Percentiles rank a stretch among this genome's conserved stretches.
Evolutionary conservation across 2,888 invertebrate species (phyloP).

Genomic region (Temnothorax unifasciatus): DNA sequence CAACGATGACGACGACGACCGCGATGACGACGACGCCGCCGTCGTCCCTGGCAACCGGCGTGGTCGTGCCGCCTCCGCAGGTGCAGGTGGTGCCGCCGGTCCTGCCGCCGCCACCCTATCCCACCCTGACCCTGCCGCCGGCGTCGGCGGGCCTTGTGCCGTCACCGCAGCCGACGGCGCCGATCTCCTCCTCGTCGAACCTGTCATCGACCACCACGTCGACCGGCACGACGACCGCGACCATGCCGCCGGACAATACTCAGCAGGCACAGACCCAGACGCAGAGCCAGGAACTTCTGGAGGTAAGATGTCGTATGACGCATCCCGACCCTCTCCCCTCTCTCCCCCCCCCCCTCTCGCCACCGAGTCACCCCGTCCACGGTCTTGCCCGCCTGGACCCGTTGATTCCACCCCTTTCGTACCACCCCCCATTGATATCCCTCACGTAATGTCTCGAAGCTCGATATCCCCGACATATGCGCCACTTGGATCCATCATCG

Average conservation of each 20-base stretch:
- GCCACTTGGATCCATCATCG: constrained; percentile 63
- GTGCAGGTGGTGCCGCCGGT: constrained; percentile 64
- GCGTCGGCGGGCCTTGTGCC: constrained; percentile 59
- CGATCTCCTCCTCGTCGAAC: constrained; percentile 65
- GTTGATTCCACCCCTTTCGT: constrained; percentile 12
- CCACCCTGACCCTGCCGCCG: constrained; percentile 59
- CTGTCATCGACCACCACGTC: constrained; percentile 63
- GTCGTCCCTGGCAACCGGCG: constrained; percentile 53
- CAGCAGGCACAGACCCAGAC: constrained; percentile 85
- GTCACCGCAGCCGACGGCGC: constrained; percentile 61
- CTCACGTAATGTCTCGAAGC: constrained; percentile 48
- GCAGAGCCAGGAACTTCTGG: constrained; percentile 85
- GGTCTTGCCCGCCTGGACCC: constrained; percentile 39
- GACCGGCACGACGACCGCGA: constrained; percentile 70
- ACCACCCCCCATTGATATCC: not conserved
- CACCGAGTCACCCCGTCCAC: not conserved
- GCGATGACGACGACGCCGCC: constrained; percentile 55
- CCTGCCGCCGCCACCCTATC: constrained; percentile 62
- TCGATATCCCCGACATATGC: constrained; percentile 63
- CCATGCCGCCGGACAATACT: constrained; percentile 80
- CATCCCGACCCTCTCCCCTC: constrained; percentile 44
- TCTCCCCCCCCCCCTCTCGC: too few relatives aligned
- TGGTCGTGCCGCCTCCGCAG: constrained; percentile 60
- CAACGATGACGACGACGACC: constrained; percentile 57
- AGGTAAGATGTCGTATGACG: constrained; percentile 85